Base-by-base conservation (phyloP, 2,888 invertebrate species). In the Drosophila gaucha region DNA sequence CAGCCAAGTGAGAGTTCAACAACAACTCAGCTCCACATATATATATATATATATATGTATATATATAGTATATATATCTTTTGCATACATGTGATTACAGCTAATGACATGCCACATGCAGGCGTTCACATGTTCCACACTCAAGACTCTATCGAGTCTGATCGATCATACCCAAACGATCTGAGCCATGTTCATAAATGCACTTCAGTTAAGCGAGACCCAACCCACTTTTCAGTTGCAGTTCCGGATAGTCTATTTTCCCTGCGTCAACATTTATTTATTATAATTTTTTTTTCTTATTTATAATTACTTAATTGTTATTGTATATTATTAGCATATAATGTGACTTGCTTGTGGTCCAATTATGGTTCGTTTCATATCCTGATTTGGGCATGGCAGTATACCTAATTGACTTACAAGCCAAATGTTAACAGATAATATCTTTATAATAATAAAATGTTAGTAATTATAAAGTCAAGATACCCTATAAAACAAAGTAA, bases 221-320 rank as follows among this genome's bases (percentile, higher is more conserved):
- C 76, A 87, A 75, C 87, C 86, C 86, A 87, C 73, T 80, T 86
- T 73, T 84, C 36, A 80, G 64, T 67, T 82, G 75, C 86, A 88
- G 89, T 88, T 88, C 87, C 87, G 87, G 86, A 71, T 82, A 82
- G 58, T 46, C 67, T 65, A 60, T 75, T 73, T 75, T 62, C 74
- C 54, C 62, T 64, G 57, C 73, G 67, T 74, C 72, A 64, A 36
- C 59, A 44, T 38, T 16, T 55, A 49, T 46, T 70, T 36, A 44
- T 18, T 44, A 28, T 12, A 10, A 20, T 59, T 78, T 22, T 9
- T 31, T 22, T 16, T 28, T 44, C 2, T 16, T 30, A n/a, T 24
- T 8, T 35, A 35, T 83, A 87, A 85, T 85, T 80, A 76, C 76
- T 87, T 83, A 85, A 85, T 85, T 75, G 72, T 58, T 60, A 12